Percentiles rank a stretch among this genome's conserved stretches.
phyloP scores from a whole-genome alignment of 2,113 vertebrate species.

The Nansenia antarctica region DNA sequence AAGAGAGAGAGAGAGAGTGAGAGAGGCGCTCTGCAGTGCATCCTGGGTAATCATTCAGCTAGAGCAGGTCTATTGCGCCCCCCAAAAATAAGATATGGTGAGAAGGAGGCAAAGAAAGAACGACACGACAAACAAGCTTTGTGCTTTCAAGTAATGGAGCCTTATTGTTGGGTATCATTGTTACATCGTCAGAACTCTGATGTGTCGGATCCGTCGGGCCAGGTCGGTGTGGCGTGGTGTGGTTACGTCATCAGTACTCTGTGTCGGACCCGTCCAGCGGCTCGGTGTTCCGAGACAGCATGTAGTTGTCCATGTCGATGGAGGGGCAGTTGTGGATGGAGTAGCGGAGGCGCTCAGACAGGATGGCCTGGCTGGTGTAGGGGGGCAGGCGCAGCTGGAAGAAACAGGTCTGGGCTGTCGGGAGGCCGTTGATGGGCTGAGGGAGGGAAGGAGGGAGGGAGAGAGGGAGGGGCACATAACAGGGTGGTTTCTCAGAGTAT shows the following conservation, averaged over 20 bases:
- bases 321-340: slow-evolving; percentile 84
- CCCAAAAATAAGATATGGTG: background rate
- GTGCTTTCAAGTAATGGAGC: slow-evolving; percentile 26
- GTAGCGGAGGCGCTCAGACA: slow-evolving; percentile 79
- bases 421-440: slow-evolving; percentile 80
- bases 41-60: background rate
- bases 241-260: slow-evolving; percentile 72
- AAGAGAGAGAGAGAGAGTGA: background rate
- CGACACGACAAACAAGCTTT: slow-evolving; percentile 16
- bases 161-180: background rate
- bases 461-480: too few species aligned
- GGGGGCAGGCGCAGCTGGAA: slow-evolving; percentile 81
- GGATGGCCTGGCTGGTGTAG: slow-evolving; percentile 77
- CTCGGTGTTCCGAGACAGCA: slow-evolving; percentile 81
- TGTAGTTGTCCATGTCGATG: slow-evolving; percentile 86
- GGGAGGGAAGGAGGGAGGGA: background rate
- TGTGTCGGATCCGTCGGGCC: background rate
- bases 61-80: background rate
- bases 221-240: too few species aligned
- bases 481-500: too few species aligned
- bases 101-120: background rate
- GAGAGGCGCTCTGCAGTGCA: too few species aligned
- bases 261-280: slow-evolving; percentile 74
- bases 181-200: background rate
- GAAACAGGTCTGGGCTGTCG: slow-evolving; percentile 83